These are phyloP conservation scores for Eutrigla gurnardus DNA, from an alignment of 2,797 vertebrate genomes.

Conservation along the genomic window DNA sequence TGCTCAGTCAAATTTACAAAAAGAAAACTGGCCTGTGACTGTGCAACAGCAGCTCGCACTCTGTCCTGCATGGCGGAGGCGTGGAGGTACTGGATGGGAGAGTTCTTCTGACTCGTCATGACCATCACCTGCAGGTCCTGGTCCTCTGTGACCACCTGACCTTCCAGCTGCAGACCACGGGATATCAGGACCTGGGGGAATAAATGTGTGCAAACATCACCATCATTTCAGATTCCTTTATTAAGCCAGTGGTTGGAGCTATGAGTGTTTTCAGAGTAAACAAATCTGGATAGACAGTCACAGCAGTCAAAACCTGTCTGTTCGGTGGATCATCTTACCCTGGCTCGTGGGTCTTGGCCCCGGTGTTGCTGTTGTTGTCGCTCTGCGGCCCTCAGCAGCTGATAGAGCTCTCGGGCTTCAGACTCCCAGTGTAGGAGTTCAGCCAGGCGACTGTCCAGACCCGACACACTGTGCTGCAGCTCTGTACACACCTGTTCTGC, in stretches of 20 bases:
- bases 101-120: slow-evolving; percentile 80
- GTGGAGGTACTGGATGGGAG: slow-evolving; percentile 84
- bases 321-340: slow-evolving; percentile 59
- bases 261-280: not conserved
- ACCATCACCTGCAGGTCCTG: slow-evolving; percentile 85
- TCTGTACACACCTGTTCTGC: slow-evolving; percentile 82
- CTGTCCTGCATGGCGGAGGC: slow-evolving; percentile 83
- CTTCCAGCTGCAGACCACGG: slow-evolving; percentile 86
- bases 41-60: slow-evolving; percentile 83
- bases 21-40: slow-evolving; percentile 79
- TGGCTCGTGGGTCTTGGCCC: slow-evolving; percentile 77
- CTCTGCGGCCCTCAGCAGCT: slow-evolving; percentile 72
- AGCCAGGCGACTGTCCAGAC: slow-evolving; percentile 82
- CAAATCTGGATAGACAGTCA: not conserved
- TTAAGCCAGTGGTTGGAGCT: not conserved
- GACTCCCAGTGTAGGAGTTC: slow-evolving; percentile 85
- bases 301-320: not conserved
- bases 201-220: slow-evolving; percentile 8
- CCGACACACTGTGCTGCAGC: slow-evolving; percentile 80
- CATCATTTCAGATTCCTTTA: not conserved
- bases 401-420: slow-evolving; percentile 81
- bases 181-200: slow-evolving; percentile 85
- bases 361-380: slow-evolving; percentile 48
- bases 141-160: slow-evolving; percentile 89
- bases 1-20: not conserved